Conservation (phyloP, 2,113 vertebrate species). For the Saguinus midas region DNA sequence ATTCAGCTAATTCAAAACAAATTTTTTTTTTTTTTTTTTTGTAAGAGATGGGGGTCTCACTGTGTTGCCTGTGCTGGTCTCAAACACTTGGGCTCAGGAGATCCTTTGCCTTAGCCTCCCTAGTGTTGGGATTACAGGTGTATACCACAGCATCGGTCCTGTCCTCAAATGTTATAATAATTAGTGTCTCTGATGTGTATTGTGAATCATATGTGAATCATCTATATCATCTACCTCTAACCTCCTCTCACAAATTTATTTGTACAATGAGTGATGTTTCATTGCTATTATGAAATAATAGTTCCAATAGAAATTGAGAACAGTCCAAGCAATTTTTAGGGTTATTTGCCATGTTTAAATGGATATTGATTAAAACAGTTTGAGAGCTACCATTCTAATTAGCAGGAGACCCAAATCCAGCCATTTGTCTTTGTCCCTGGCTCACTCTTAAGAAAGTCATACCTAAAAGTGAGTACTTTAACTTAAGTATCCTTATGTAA, state of each 20-base stretch:
- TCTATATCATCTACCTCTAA: not conserved
- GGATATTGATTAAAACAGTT: not conserved
- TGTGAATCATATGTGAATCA: not conserved
- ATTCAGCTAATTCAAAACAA: too few relatives aligned
- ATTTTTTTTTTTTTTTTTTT: too few relatives aligned
- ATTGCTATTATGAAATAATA: not conserved
- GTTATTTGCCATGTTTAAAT: not conserved
- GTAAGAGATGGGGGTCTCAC: too few relatives aligned
- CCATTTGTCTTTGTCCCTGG: not conserved
- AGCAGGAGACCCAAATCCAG: not conserved
- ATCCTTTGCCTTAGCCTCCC: too few relatives aligned
- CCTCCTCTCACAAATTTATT: not conserved
- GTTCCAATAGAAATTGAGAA: slow-evolving; percentile 19
- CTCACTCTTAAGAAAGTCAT: not conserved
- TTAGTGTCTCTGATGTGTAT: not conserved
- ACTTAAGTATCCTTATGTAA: slow-evolving; percentile 13
- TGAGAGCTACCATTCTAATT: not conserved
- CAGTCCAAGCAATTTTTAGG: not conserved
- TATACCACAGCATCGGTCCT: not conserved
- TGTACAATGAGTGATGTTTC: not conserved
- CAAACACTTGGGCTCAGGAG: too few relatives aligned
- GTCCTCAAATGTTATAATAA: not conserved
- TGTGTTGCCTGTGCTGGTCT: too few relatives aligned
- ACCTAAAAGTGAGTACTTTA: not conserved
- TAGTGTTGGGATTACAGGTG: too few relatives aligned